These are phyloP conservation scores for Odontomyia ornata DNA, from an alignment of 2,888 invertebrate genomes.

Conservation along the genomic window DNA sequence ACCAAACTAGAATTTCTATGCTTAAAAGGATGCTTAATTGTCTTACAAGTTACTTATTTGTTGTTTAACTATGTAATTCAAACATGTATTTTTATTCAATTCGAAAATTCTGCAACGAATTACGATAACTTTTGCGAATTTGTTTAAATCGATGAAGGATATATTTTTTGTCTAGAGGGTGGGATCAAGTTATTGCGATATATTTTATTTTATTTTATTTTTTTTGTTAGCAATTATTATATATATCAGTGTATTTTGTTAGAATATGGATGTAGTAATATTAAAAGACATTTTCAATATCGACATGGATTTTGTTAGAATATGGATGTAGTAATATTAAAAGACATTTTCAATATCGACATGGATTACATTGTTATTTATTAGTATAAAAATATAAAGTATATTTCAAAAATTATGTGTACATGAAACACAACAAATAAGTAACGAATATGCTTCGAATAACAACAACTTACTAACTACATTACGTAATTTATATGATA, in stretches of 20 bases:
- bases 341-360: no score
- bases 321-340: no score
- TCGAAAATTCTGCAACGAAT: constrained; percentile 4
- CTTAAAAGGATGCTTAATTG: background rate
- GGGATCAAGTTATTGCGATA: background rate
- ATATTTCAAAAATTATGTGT: constrained; percentile 13
- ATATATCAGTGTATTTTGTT: background rate
- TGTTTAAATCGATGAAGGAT: background rate
- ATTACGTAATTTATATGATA: background rate
- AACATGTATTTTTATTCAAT: background rate
- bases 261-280: no score
- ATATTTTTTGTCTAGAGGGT: background rate
- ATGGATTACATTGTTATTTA: background rate
- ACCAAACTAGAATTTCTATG: no score
- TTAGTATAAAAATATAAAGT: constrained; percentile 28
- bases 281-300: no score
- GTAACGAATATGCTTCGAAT: constrained; percentile 17
- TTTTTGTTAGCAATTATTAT: background rate
- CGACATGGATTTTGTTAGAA: no score
- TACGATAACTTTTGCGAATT: background rate
- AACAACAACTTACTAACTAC: constrained; percentile 42
- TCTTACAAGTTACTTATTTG: constrained; percentile 16
- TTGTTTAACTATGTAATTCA: background rate
- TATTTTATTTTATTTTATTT: background rate
- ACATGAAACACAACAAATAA: constrained; percentile 39